These are phyloP conservation scores for Centropus bengalensis DNA, from an alignment of 2,113 vertebrate genomes.

Conservation along the genomic window DNA sequence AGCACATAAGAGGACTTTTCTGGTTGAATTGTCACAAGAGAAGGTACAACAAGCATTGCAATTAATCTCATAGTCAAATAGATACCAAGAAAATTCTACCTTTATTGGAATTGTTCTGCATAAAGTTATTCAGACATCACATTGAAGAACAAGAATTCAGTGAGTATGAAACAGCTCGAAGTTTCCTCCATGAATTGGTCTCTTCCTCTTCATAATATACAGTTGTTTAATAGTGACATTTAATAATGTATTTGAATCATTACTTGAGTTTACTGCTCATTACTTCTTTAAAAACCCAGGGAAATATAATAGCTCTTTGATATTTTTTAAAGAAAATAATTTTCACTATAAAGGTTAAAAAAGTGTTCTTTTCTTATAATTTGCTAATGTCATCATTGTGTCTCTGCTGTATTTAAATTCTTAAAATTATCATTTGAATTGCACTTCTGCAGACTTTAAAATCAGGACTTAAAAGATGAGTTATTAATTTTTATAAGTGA, in stretches of 20 bases:
- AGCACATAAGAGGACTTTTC: slow-evolving; percentile 36
- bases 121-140: slow-evolving; percentile 73
- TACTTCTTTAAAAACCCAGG: slow-evolving; percentile 69
- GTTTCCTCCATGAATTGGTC: slow-evolving; percentile 44
- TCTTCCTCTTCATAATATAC: slow-evolving; percentile 21
- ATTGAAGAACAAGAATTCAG: slow-evolving; percentile 50
- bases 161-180: slow-evolving; percentile 47
- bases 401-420: slow-evolving; percentile 45
- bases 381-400: slow-evolving; percentile 20
- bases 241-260: slow-evolving; percentile 70
- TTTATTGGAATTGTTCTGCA: slow-evolving; percentile 57
- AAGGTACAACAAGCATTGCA: slow-evolving; percentile 63
- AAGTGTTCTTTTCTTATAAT: slow-evolving; percentile 62
- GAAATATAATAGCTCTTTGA: slow-evolving; percentile 57
- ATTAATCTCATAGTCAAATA: slow-evolving; percentile 71
- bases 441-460: background rate
- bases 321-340: slow-evolving; percentile 65
- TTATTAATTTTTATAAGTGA: slow-evolving; percentile 3
- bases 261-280: slow-evolving; percentile 75
- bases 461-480: background rate
- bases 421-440: slow-evolving; percentile 47
- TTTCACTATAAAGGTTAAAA: slow-evolving; percentile 72
- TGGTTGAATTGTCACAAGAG: slow-evolving; percentile 69
- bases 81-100: slow-evolving; percentile 40
- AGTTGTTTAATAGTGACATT: slow-evolving; percentile 68